Conservation (phyloP, 2,888 invertebrate genomes). For the Carterocephalus palaemon region DNA sequence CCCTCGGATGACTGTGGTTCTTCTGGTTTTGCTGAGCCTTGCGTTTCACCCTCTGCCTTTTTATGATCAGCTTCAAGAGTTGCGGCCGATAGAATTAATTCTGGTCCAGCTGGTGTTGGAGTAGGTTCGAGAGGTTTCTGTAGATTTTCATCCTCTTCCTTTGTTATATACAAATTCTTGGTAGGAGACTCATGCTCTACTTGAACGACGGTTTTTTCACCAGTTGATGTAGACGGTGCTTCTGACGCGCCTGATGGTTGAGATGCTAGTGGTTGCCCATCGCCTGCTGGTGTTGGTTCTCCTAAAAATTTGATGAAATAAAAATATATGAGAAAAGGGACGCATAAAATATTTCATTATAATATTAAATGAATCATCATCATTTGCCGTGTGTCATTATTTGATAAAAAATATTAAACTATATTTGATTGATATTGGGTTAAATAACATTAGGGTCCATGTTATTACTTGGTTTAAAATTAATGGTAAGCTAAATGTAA, state of each 20-base stretch:
- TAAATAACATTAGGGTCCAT: too few relatives aligned
- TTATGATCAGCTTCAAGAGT: slow-evolving; percentile 52
- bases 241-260: slow-evolving; percentile 40
- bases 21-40: slow-evolving; percentile 28
- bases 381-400: too few relatives aligned
- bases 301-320: slow-evolving; percentile 3
- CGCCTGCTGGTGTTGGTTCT: slow-evolving; percentile 42
- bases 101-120: slow-evolving; percentile 38
- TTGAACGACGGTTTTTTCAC: slow-evolving; percentile 55
- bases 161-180: slow-evolving; percentile 54
- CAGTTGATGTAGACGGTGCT: slow-evolving; percentile 54
- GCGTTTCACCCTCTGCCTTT: slow-evolving; percentile 34
- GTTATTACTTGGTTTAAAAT: too few relatives aligned
- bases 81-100: slow-evolving; percentile 64
- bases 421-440: too few relatives aligned
- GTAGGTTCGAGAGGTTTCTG: slow-evolving; percentile 65
- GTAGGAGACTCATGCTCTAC: slow-evolving; percentile 58
- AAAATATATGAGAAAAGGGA: background rate
- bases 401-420: too few relatives aligned
- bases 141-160: slow-evolving; percentile 54
- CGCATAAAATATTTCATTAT: background rate
- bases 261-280: slow-evolving; percentile 48
- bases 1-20: slow-evolving; percentile 15
- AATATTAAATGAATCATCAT: slow-evolving; percentile 5
- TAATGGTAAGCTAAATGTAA: too few relatives aligned